Base-by-base conservation (phyloP, 2,113 vertebrate genomes). In the Nothocercus julius region DNA sequence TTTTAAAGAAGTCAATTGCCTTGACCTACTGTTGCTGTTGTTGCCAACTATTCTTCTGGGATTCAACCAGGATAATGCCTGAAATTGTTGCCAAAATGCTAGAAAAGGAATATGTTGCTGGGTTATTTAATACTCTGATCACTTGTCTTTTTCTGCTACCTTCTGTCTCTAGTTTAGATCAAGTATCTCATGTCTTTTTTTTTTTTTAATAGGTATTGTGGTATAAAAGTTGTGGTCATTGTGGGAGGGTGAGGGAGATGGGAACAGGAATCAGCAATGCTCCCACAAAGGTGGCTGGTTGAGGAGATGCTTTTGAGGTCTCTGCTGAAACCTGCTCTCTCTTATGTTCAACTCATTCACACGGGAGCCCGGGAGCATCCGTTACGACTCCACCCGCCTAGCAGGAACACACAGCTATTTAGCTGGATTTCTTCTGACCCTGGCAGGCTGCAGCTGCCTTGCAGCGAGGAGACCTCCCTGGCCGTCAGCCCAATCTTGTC, bases 1-100 rank as follows among this genome's bases (percentile, higher is more conserved):
- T 47, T 86, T 19, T 61, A 36, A 67, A 67, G 69, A 90, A 90
- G 90, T 90, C 90, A 95, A 82, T 93, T 96, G 87, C 85, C 85
- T 96, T 92, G 92, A 97, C 95, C 90, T 93, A 30, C 53, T n/a
- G n/a, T 62, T 68, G 42, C 51, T 92, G 45, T 63, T 87, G 34
- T 51, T 86, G 51, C 56, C 34, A 68, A 25, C 68, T 86, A 62
- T 93, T 84, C 61, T 81, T 83, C 32, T 51, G 42, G 67, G 92
- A 83, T 76, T 30, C 86, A 70, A 80, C 74, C 56, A 73, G 49
- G 78, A 40, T 81, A 80, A 82, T 84, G 68, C 83, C 77, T 90
- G 24, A 69, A 86, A 85, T 82, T 42, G 68, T 87, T 92, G 15
- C 64, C 2, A 18, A 72, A 30, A 42, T 74, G 49, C 67, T 75